Evolutionary conservation across 2,888 invertebrate genomes (phyloP).

Genomic region (Pandemis cinnamomeana): DNA sequence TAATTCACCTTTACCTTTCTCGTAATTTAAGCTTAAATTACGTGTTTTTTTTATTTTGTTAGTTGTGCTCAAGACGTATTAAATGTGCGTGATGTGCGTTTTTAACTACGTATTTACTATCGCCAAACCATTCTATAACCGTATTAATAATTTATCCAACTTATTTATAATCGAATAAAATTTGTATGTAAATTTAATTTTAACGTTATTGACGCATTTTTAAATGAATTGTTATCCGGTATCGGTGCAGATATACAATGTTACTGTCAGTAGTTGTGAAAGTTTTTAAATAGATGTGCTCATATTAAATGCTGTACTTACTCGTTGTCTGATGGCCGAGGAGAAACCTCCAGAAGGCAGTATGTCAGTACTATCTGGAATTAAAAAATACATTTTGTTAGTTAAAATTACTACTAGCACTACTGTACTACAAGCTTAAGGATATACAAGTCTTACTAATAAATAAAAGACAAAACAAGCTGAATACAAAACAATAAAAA

Average conservation of each 20-base stretch:
- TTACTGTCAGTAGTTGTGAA: neutral
- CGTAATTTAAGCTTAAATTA: constrained; percentile 9
- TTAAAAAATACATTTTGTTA: constrained; percentile 6
- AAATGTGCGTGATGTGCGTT: constrained; percentile 32
- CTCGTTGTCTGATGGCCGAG: constrained; percentile 57
- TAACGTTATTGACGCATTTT: neutral
- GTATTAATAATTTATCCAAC: neutral
- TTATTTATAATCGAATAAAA: neutral
- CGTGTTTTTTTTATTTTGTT: constrained; percentile 21
- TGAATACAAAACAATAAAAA: too few relatives aligned
- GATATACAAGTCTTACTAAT: too few relatives aligned
- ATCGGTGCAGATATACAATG: neutral
- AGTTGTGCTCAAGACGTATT: constrained; percentile 31
- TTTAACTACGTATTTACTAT: constrained; percentile 1
- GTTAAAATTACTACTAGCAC: too few relatives aligned
- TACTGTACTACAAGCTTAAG: too few relatives aligned
- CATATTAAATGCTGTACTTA: constrained; percentile 31
- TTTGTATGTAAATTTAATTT: neutral
- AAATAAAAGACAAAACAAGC: too few relatives aligned
- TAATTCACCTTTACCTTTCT: neutral
- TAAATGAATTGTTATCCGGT: neutral
- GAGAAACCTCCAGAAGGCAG: constrained; percentile 57
- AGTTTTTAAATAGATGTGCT: neutral
- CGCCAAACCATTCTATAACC: constrained; percentile 12
- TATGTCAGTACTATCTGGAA: constrained; percentile 67